Evolutionary conservation across 1,140 invertebrate species (phyloP).

Genomic region (Drosophila melanica): DNA sequence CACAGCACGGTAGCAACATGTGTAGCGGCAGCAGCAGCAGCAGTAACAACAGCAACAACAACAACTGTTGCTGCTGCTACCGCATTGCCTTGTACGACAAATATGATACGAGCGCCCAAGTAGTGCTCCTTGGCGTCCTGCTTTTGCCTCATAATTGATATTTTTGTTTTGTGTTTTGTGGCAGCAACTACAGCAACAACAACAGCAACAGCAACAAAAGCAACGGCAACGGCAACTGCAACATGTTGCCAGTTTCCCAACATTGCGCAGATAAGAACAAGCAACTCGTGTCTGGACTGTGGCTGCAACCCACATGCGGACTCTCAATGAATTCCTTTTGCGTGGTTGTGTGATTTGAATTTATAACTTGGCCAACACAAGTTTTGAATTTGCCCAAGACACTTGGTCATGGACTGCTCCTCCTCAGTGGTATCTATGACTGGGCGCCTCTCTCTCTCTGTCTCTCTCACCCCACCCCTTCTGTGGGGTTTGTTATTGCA

Average conservation of each 20-base stretch:
- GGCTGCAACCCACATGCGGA: conserved; percentile 62
- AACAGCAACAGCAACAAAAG: conserved; percentile 24
- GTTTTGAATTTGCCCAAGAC: conserved; percentile 35
- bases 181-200: conserved; percentile 28
- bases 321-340: conserved; percentile 74
- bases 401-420: conserved; percentile 1
- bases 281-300: conserved; percentile 55
- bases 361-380: conserved; percentile 74
- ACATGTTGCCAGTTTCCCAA: conserved; percentile 54
- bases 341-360: conserved; percentile 81
- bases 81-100: conserved; percentile 73
- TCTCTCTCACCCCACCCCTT: not conserved
- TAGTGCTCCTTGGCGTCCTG: conserved; percentile 42
- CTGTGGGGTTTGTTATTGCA: conserved; percentile 69
- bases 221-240: not conserved
- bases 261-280: conserved; percentile 67
- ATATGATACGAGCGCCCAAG: conserved; percentile 71
- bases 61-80: conserved; percentile 46
- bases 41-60: conserved; percentile 11
- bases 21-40: conserved; percentile 43
- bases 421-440: conserved; percentile 31
- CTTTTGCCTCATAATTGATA: conserved; percentile 81
- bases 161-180: conserved; percentile 69
- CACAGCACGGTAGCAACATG: conserved; percentile 76
- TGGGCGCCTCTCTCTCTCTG: not conserved